Conservation (phyloP, 2,113 vertebrate genomes). For the Oryzias javanicus region DNA sequence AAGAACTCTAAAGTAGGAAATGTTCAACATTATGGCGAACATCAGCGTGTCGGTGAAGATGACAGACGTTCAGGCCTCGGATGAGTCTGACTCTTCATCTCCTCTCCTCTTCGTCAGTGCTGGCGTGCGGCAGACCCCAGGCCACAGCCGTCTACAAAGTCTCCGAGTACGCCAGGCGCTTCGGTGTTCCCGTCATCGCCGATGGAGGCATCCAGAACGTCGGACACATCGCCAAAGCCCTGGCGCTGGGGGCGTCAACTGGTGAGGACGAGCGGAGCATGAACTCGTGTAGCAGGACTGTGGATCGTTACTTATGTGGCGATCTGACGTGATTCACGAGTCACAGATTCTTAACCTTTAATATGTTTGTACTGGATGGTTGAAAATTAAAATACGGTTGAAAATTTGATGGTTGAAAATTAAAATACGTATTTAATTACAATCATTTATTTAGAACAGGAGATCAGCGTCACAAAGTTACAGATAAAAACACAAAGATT, state of each 20-base stretch:
- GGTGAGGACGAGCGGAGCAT: constrained; percentile 68
- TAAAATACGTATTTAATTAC: too few relatives aligned
- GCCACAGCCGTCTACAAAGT: constrained; percentile 97
- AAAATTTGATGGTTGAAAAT: too few relatives aligned
- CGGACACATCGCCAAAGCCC: constrained; percentile 92
- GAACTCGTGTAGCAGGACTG: too few relatives aligned
- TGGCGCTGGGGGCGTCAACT: constrained; percentile 93
- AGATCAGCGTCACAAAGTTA: too few relatives aligned
- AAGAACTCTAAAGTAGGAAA: background rate
- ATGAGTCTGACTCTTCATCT: background rate
- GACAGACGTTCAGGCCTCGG: background rate
- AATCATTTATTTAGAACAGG: too few relatives aligned
- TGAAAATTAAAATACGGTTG: too few relatives aligned
- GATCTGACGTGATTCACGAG: too few relatives aligned
- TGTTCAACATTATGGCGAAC: background rate
- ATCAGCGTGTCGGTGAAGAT: background rate
- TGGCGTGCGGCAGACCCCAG: constrained; percentile 94
- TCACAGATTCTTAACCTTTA: too few relatives aligned
- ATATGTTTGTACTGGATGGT: too few relatives aligned
- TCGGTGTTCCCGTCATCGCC: constrained; percentile 92
- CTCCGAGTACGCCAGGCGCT: constrained; percentile 91
- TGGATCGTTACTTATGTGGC: too few relatives aligned
- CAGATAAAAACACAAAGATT: too few relatives aligned
- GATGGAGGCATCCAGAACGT: constrained; percentile 96
- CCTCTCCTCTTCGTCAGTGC: constrained; percentile 72